Evolutionary conservation across 2,797 vertebrate species (phyloP).

Genomic region (Brotula barbata): DNA sequence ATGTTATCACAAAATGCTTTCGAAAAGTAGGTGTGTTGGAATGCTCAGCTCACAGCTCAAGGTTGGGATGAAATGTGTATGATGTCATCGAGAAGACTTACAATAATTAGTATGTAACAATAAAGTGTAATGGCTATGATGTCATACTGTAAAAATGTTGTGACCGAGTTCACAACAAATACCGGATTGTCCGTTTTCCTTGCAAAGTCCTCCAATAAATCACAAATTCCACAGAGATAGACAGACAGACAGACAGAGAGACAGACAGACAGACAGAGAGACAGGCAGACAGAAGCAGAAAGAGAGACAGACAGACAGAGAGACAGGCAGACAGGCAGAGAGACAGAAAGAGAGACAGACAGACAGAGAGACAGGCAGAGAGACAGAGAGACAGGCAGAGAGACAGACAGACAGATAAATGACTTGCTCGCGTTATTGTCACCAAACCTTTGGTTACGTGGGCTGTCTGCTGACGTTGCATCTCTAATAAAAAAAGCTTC

Average conservation of each 20-base stretch:
- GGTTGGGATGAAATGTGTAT: slow-evolving; percentile 39
- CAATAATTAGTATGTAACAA: slow-evolving; percentile 38
- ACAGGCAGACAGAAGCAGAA: background rate
- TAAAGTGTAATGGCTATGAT: slow-evolving; percentile 40
- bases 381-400: no score
- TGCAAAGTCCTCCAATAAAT: slow-evolving; percentile 16
- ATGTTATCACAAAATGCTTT: slow-evolving; percentile 22
- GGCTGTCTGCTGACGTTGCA: slow-evolving; percentile 30
- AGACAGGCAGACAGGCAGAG: background rate
- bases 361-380: background rate
- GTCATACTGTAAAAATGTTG: slow-evolving; percentile 46
- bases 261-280: background rate
- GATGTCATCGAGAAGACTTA: slow-evolving; percentile 55
- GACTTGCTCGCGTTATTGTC: no score
- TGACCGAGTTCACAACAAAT: slow-evolving; percentile 26
- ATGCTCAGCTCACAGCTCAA: slow-evolving; percentile 30
- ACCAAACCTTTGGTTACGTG: slow-evolving; percentile 32
- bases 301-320: background rate
- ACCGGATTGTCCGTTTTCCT: slow-evolving; percentile 27
- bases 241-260: no score
- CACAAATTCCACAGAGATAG: background rate
- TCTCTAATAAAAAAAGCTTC: slow-evolving; percentile 57
- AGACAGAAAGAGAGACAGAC: background rate
- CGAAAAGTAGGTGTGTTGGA: slow-evolving; percentile 36
- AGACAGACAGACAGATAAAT: background rate